Evolutionary conservation across 1,140 invertebrate species (phyloP), one percentile per base, ranked within the genome.

Genomic region (Eubasilissa regina): DNA sequence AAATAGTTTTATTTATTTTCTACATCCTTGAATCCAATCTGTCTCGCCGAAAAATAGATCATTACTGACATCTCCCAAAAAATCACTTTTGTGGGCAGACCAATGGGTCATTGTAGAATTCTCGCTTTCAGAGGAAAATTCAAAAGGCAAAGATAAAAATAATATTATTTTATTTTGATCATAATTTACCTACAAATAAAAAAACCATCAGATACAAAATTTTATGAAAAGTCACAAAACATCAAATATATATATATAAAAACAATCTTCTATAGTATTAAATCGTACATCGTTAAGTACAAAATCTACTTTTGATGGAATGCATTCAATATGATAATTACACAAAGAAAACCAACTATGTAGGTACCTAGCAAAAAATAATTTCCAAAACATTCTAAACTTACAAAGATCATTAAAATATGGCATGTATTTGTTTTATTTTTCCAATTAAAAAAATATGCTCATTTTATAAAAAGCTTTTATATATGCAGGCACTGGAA

Each of bases 401-500:
- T 62, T 64, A 77, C 43, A 64, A 66, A 77, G 75, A 64, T 75
- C 68, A 58, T 35, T 73, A 66, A 48, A 62, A 48, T 75, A 79
- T 79, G 78, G 72, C 72, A 73, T 79, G 60, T 79, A 47, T 45
- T 60, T 75, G 73, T 62, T 70, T 53, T 55, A 53, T 70, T 78
- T n/a, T 72, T 75, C 15, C 0, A 62, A 64, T 64, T 55, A 55
- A 75, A 70, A 80, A 80, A 80, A 70, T 75, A 75, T 62, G 35
- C 25, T 80, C 21, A 12, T 66, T 60, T 74, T 51, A 43, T 80
- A 80, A 80, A 80, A 80, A 80, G 78, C 78, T 68, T 80, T 80
- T 72, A 25, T 55, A 13, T n/a, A 13, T 58, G 62, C 64, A 80
- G 79, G 79, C 79, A 77, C 79, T 80, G 79, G 55, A 55, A 53